phyloP scores from a whole-genome alignment of 2,888 invertebrate genomes.

The Tenthredo mesomela region DNA sequence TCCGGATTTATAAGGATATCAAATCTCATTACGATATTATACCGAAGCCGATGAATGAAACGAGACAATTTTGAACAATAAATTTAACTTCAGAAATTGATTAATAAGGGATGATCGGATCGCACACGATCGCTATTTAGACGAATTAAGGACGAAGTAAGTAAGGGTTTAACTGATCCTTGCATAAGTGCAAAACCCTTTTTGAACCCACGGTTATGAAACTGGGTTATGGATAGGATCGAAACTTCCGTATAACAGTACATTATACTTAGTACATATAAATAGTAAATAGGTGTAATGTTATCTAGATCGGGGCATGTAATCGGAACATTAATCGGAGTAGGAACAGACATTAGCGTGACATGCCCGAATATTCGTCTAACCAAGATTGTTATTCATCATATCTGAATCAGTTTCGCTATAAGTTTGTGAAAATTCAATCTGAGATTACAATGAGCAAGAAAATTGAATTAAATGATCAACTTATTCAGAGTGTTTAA shows the following conservation, averaged over 20 bases:
- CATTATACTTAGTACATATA: too few relatives aligned
- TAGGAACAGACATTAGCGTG: too few relatives aligned
- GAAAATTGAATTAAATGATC: neutral
- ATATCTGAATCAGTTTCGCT: neutral
- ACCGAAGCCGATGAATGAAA: neutral
- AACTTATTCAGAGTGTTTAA: neutral
- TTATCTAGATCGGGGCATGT: too few relatives aligned
- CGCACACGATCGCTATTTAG: neutral
- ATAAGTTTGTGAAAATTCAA: neutral
- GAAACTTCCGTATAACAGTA: too few relatives aligned
- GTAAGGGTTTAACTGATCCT: neutral
- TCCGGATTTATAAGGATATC: neutral
- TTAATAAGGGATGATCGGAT: neutral
- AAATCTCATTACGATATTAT: neutral
- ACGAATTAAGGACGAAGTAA: neutral
- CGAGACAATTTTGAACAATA: neutral
- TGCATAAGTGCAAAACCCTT: neutral
- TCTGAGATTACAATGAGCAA: neutral
- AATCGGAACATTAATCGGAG: too few relatives aligned
- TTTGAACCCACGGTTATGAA: neutral
- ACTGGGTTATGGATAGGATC: neutral
- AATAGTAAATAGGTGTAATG: too few relatives aligned
- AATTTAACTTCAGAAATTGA: neutral
- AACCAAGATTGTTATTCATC: neutral
- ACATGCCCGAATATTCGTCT: too few relatives aligned